Conservation (phyloP, 2,888 invertebrate species). For the Drosophila mulleri region DNA sequence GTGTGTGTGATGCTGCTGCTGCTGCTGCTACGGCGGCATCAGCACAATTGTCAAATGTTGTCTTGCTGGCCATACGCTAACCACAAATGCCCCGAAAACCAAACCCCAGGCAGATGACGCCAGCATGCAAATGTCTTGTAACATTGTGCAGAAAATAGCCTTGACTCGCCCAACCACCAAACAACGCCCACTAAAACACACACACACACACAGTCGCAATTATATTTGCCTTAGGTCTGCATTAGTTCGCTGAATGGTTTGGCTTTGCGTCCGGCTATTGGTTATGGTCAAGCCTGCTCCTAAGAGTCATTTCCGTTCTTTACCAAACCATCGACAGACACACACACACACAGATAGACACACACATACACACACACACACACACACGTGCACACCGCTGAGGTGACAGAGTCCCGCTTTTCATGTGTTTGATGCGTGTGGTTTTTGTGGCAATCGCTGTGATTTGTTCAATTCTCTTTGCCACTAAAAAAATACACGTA, state of each 20-base stretch:
- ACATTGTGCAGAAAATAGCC: conserved; percentile 59
- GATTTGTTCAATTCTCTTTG: conserved; percentile 43
- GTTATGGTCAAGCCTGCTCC: conserved; percentile 54
- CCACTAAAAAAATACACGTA: background rate
- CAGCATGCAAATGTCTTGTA: conserved; percentile 78
- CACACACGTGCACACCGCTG: conserved; percentile 14
- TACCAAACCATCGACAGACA: background rate
- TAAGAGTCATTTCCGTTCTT: conserved; percentile 78
- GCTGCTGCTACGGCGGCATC: conserved; percentile 50
- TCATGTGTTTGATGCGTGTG: conserved; percentile 68
- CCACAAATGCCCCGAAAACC: conserved; percentile 61
- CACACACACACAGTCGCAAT: conserved; percentile 62
- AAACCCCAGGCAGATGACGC: conserved; percentile 68
- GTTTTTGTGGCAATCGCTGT: conserved; percentile 63
- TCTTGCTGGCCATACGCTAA: conserved; percentile 64
- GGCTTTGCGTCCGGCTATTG: conserved; percentile 51
- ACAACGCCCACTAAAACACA: conserved; percentile 2
- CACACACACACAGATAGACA: background rate
- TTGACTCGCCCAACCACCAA: conserved; percentile 3
- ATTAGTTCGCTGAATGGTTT: conserved; percentile 73
- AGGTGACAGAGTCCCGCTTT: conserved; percentile 63
- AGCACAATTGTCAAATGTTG: conserved; percentile 76
- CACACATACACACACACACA: background rate
- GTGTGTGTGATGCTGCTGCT: background rate
- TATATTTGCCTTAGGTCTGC: conserved; percentile 80